Base-by-base conservation (phyloP, 2,797 vertebrate species). In the Characodon lateralis region DNA sequence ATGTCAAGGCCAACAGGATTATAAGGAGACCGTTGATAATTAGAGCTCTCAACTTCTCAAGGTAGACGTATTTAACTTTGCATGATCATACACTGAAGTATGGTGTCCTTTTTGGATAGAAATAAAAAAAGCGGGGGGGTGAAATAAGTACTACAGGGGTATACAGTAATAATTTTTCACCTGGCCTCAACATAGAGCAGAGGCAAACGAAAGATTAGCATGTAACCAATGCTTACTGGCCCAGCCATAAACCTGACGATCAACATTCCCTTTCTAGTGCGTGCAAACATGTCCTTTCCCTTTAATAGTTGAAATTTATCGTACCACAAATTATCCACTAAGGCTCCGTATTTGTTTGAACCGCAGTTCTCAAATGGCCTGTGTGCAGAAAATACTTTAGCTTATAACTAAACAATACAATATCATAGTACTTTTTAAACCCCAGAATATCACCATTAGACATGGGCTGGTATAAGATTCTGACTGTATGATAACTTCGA, bases 1-100 rank as follows among this genome's bases (percentile, higher is more conserved):
- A 91, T 80, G 87, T 91, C 83, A 72, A 85, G 69, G 78, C 78
- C 77, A 82, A 77, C 78, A 50, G 20, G 68, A 77, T 84, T 74
- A 85, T 61, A 81, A 79, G 79, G 58, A 78, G 72, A 77, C 75
- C 69, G 46, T 79, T 76, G 51, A 74, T 71, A 80, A 81, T 78
- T 68, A 77, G 31, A 79, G 55, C 43, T 20, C 71, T 73, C 13
- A 58, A 53, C 73, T 79, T 61, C 76, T 75, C 53, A 59, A 58
- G 69, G 46, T 75, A 72, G 22, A 58, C 35, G 77, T 73, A 65
- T 68, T 41, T 82, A 70, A 80, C 70, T 72, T 58, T 79, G 50
- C 79, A 78, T 79, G 55, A 79, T 85, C 80, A 73, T 87, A 85
- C 58, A 71, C 61, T 69, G 31, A 82, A 72, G 56, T 35, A 28